phyloP scores from a whole-genome alignment of 1,140 invertebrate genomes.

The Temnothorax nylanderi region DNA sequence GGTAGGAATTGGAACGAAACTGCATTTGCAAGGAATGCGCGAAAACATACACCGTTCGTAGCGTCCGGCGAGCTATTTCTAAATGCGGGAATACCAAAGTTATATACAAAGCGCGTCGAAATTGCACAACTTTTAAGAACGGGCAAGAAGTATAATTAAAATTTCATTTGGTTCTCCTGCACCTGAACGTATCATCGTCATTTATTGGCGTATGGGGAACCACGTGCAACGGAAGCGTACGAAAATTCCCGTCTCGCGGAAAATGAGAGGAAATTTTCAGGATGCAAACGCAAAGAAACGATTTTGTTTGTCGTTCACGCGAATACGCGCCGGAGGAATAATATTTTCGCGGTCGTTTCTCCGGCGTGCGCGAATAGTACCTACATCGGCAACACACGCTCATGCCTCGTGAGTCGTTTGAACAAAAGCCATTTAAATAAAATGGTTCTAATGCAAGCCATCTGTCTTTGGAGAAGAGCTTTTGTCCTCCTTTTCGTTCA shows the following conservation, averaged over 20 bases:
- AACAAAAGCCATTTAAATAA: constrained; percentile 30
- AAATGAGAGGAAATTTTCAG: not conserved
- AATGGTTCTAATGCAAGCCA: constrained; percentile 8
- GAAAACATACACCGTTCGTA: constrained; percentile 40
- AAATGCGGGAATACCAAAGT: not conserved
- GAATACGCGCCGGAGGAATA: not conserved
- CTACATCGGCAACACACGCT: not conserved
- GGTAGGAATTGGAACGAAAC: constrained; percentile 48
- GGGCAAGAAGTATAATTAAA: constrained; percentile 36
- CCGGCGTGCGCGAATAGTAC: not conserved
- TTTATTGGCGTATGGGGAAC: not conserved
- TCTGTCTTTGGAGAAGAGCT: not conserved
- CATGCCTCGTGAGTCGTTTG: not conserved
- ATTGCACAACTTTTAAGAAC: constrained; percentile 32
- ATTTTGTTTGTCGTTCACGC: constrained; percentile 7
- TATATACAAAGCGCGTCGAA: constrained; percentile 31
- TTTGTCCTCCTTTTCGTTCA: not conserved
- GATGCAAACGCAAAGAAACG: not conserved
- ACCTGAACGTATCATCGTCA: not conserved
- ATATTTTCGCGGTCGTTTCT: constrained; percentile 4
- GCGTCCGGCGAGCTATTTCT: constrained; percentile 22
- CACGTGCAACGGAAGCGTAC: not conserved
- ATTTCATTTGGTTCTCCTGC: not conserved
- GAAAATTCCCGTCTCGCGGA: not conserved
- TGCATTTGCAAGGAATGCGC: constrained; percentile 40